Evolutionary conservation across 2,888 invertebrate genomes (phyloP), one percentile per base, ranked within the genome.

Genomic region (Adineta ricciae): DNA sequence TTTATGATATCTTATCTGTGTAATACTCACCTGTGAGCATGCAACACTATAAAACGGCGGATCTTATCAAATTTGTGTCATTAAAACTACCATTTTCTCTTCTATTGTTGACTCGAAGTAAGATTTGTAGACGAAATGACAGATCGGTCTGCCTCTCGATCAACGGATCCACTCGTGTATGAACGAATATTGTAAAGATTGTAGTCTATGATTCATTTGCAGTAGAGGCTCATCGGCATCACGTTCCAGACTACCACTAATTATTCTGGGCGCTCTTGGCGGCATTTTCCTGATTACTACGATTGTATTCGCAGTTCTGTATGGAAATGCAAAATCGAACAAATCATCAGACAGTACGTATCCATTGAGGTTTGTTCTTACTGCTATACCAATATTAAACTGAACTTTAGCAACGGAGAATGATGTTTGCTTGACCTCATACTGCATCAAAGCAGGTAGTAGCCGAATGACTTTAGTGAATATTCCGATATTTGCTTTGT

Each of bases 371-470:
- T 8, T 8, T 46, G 11, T 46, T 46, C 46, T 46, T 46, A 46
- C 5, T 46, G 5, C 11, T 46, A 11, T 46, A 46, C 11, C 5
- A 46, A 46, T 46, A 46, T 46, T 46, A 8, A 46, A 5, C 11
- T 46, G 5, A 11, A 46, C 11, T 46, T 8, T 46, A 46, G 46
- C 5, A 46, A 46, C 1, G 21, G 5, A 24, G 4, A 16, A 54
- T 54, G 82, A 82, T 49, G 7, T 82, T 24, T 82, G 82, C 32
- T n/a, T 49, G n/a, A 82, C 11, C 14, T 36, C 82, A 82, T 41
- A 49, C 27, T 82, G 82, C 14, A 36, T 82, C 36, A 82, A 82
- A 82, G 41, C 82, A 82, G 82, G 82, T 82, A 56, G 9, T 27
- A 27, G 46, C 11, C 11, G 46, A 27, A 11, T 56, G 14, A 27